A percentile compares a stretch with the other conserved stretches of the same genome.
Conservation (phyloP, 2,888 invertebrate genomes). For the Carterocephalus palaemon region DNA sequence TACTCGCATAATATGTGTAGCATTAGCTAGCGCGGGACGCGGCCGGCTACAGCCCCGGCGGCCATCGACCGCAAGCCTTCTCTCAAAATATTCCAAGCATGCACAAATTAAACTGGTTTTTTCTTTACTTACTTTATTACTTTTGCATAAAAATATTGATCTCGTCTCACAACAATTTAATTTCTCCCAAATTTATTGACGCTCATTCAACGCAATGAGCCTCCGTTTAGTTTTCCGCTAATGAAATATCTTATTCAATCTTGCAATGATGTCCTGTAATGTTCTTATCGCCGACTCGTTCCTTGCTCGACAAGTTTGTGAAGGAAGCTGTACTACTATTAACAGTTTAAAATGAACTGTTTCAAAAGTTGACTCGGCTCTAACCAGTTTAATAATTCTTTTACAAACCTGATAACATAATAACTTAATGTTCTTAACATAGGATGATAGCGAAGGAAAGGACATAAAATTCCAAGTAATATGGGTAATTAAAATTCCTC, state of each 20-base stretch:
- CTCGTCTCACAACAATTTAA: conserved; percentile 18
- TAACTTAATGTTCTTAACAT: conserved; percentile 12
- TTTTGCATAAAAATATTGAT: conserved; percentile 66
- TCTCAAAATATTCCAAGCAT: conserved; percentile 76
- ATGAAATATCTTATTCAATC: neutral
- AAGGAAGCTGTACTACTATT: conserved; percentile 31
- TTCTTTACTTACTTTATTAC: conserved; percentile 65
- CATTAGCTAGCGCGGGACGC: conserved; percentile 35
- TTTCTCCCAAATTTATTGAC: conserved; percentile 5
- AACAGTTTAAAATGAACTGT: conserved; percentile 23
- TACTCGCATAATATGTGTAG: conserved; percentile 36
- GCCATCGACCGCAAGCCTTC: conserved; percentile 72
- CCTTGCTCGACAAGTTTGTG: conserved; percentile 27
- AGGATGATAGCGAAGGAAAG: conserved; percentile 7
- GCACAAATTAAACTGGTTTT: conserved; percentile 77
- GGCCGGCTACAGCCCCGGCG: conserved; percentile 41
- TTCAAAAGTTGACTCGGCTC: conserved; percentile 3
- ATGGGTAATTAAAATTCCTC: conserved; percentile 17
- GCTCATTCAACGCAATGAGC: conserved; percentile 1
- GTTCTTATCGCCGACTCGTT: neutral
- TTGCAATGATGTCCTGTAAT: neutral
- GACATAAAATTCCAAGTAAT: conserved; percentile 14
- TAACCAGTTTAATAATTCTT: conserved; percentile 9
- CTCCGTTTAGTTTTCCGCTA: conserved; percentile 8
- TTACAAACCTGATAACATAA: conserved; percentile 7